Conservation (phyloP, 2,888 invertebrate species). For the Lypha dubia region DNA sequence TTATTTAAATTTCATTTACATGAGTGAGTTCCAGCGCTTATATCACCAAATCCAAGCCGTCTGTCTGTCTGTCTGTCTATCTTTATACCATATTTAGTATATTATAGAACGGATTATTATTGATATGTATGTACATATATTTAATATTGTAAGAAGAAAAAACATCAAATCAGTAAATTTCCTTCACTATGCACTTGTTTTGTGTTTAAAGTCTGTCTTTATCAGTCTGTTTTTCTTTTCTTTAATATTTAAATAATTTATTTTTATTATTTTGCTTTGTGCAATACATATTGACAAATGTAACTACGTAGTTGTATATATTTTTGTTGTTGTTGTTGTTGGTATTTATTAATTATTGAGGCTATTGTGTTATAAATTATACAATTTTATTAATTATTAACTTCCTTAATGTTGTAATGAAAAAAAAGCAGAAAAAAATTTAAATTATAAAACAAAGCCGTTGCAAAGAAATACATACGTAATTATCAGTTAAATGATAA, state of each 20-base stretch:
- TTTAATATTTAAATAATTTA: constrained; percentile 2
- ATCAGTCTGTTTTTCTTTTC: constrained; percentile 42
- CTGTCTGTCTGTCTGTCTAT: constrained; percentile 26
- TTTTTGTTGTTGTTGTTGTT: constrained; percentile 10
- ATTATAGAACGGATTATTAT: constrained; percentile 24
- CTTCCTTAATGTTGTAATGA: constrained; percentile 52
- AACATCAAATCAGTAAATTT: constrained; percentile 28
- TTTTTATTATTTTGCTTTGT: constrained; percentile 29
- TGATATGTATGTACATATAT: constrained; percentile 6
- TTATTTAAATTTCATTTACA: constrained; percentile 37
- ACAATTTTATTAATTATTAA: constrained; percentile 59
- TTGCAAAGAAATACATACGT: constrained; percentile 12
- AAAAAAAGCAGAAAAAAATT: neutral
- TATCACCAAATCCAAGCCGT: constrained; percentile 19
- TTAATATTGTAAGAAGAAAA: constrained; percentile 12
- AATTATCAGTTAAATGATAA: constrained; percentile 39
- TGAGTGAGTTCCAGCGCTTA: neutral
- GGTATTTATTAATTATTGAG: constrained; percentile 47
- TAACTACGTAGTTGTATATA: constrained; percentile 34
- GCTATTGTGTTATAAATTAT: constrained; percentile 62
- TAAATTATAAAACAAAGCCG: constrained; percentile 31
- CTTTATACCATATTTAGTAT: constrained; percentile 30
- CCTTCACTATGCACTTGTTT: constrained; percentile 47
- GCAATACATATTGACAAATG: constrained; percentile 31
- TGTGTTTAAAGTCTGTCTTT: constrained; percentile 38